A percentile compares a stretch with the other conserved stretches of the same genome.
phyloP scores from a whole-genome alignment of 2,797 vertebrate species.

The Calcarius lapponicus region DNA sequence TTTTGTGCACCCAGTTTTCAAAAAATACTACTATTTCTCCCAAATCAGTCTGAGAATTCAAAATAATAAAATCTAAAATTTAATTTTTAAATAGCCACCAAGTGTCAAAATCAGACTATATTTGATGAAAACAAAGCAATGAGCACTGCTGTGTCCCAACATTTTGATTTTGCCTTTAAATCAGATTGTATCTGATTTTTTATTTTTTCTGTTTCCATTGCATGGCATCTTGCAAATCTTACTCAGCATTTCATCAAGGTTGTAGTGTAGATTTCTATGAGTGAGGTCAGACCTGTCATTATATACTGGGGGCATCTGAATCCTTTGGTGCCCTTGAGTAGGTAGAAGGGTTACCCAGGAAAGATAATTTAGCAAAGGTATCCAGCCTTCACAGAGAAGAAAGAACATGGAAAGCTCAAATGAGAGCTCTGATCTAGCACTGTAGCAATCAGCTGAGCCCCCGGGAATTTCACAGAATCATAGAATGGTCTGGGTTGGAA shows the following conservation, averaged over 20 bases:
- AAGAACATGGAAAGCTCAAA: not conserved
- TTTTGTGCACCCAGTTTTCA: not conserved
- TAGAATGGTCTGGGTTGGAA: not conserved
- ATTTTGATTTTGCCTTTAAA: not conserved
- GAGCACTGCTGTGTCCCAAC: not conserved
- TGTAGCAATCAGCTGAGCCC: not conserved
- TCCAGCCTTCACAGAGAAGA: not conserved
- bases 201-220: not conserved
- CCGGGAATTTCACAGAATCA: not conserved
- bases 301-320: not conserved
- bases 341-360: not conserved
- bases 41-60: not conserved
- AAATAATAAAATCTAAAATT: not conserved
- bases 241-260: not conserved
- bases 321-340: not conserved
- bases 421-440: not conserved
- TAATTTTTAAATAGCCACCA: not conserved
- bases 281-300: not conserved
- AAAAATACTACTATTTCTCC: not conserved
- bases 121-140: not conserved
- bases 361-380: not conserved
- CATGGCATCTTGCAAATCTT: not conserved
- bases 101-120: not conserved
- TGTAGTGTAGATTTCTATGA: not conserved
- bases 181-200: not conserved